Evolutionary conservation across 1,140 invertebrate species (phyloP).

Genomic region (Drosophila grimshawi): DNA sequence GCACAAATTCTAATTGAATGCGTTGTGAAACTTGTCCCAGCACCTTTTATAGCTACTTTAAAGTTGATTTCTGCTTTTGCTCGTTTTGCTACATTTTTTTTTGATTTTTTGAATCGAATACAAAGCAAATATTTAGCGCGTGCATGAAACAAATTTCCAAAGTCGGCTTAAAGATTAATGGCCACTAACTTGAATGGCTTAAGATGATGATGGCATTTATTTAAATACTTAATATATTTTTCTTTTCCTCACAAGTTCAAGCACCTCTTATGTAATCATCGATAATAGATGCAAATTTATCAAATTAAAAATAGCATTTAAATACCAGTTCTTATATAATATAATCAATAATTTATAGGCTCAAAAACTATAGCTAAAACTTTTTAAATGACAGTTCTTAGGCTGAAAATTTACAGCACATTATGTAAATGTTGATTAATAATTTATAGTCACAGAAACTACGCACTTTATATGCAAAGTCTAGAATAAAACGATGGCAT

Average conservation of each 20-base stretch:
- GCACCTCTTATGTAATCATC: slow-evolving; percentile 25
- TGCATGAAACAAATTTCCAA: slow-evolving; percentile 30
- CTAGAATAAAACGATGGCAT: slow-evolving; percentile 2
- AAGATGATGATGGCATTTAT: slow-evolving; percentile 5
- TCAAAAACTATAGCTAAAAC: not conserved
- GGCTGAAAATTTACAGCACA: slow-evolving; percentile 27
- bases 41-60: not conserved
- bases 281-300: slow-evolving; percentile 17
- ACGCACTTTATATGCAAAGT: not conserved
- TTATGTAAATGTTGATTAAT: slow-evolving; percentile 36
- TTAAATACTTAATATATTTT: not conserved
- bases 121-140: slow-evolving; percentile 40
- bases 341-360: slow-evolving; percentile 2
- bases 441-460: slow-evolving; percentile 27
- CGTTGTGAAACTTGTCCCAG: slow-evolving; percentile 32
- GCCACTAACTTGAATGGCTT: not conserved
- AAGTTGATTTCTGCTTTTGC: no score
- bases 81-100: not conserved
- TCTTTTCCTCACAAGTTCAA: slow-evolving; percentile 34
- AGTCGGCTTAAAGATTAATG: slow-evolving; percentile 43
- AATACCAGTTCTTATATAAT: no score
- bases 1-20: slow-evolving; percentile 29
- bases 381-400: slow-evolving; percentile 16
- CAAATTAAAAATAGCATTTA: slow-evolving; percentile 19
- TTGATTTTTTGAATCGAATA: slow-evolving; percentile 34